Base-by-base conservation (phyloP, 1,140 invertebrate genomes). In the Cephus cinctus region DNA sequence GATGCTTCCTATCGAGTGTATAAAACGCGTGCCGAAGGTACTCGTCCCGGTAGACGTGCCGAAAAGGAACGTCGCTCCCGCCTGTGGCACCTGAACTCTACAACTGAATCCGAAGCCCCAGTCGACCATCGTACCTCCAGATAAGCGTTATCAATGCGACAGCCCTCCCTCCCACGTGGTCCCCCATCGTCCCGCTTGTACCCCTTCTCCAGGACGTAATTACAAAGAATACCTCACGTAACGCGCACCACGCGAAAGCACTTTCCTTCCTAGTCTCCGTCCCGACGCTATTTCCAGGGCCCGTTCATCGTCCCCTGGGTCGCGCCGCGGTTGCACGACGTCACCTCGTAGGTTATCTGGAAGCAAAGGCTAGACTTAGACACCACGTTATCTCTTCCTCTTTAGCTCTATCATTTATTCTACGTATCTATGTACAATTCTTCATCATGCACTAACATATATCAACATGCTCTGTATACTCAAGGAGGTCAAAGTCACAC, bases 101-200 rank as follows among this genome's bases (percentile, higher is more conserved):
- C 34, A 45, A 61, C 57, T 60, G 57, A 35, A 42, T 43, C 35
- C 31, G 35, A 44, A 35, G 45, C 45, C 57, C 34, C 47, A 43
- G 56, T 42, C 41, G 49, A 18, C 49, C 38, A 53, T 31, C 57
- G 41, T 61, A 61, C 60, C 58, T 60, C 47, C 46, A 53, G 57
- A 61, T 61, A 61, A 61, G 57, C 58, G 39, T 61, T 61, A 61
- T 61, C 58, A 45, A 52, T 53, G 50, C 42, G 46, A 60, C 46
- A 50, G 49, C 58, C 58, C 58, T 52, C 58, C 57, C 54, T 47
- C 42, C 53, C 40, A 31, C 22, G 40, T 48, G 40, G 41, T 16
- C 49, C 53, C 45, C 43, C 39, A 46, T 18, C 21, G 50, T 38
- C 32, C 47, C 35, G 21, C 41, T 46, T 46, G 45, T 45, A 36